Base-by-base conservation (phyloP, 2,888 invertebrate species). In the Drosophila emarginata region DNA sequence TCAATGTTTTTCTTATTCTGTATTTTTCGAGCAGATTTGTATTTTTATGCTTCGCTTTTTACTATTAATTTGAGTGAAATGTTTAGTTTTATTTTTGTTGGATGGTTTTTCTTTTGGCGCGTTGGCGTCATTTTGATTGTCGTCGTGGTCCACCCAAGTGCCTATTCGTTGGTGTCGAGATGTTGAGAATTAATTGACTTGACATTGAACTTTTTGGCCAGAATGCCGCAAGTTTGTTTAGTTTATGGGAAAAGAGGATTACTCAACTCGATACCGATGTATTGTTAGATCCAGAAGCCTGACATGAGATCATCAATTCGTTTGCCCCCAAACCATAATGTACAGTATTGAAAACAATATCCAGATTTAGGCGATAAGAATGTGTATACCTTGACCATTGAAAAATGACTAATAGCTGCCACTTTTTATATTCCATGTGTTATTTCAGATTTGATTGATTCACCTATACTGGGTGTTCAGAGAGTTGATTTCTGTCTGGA, bases 401-500 rank as follows among this genome's bases (percentile, higher is more conserved):
- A 15, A 18, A 21, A n/a, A 32, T 23, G 21, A 21, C 58, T 6
- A 39, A 62, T 57, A 11, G 1, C 9, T 14, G 11, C 7, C 12
- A 1, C 2, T 60, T 40, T 32, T 12, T 45, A 11, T n/a, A n/a
- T 4, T 7, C 11, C 11, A 32, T 32, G 11, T 32, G 32, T 32
- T 73, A 79, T 76, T 78, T 39, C 69, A 92, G 93, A 93, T 82
- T 92, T 92, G 52, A 92, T 92, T 75, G 94, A 93, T 54, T 95
- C 96, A 61, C 94, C 93, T 23, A 94, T 96, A 64, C 92, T 97
- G 62, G 94, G 95, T 11, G 94, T 97, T 6, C 93, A 94, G 79
- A 93, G 93, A 67, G 95, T 97, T 66, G 95, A 97, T 90, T 94
- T 95, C 61, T 95, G 95, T 84, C 92, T 95, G 61, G 93, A 93